Evolutionary conservation across 2,888 invertebrate species (phyloP), one percentile per base, ranked within the genome.

Genomic region (Netelia fuscicornis): DNA sequence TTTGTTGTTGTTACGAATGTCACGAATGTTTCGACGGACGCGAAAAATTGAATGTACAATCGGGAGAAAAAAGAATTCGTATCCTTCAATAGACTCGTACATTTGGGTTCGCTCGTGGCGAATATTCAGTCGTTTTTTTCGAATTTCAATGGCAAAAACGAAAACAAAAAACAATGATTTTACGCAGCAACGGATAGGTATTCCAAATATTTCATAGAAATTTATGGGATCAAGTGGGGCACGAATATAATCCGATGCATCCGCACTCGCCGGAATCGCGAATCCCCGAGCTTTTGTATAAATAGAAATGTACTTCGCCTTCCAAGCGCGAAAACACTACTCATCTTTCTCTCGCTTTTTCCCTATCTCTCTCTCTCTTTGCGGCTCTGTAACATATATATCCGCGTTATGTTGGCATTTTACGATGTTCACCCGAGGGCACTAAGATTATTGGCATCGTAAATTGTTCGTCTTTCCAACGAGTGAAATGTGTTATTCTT

Each of bases 401-500:
- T 70, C 20, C 68, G 52, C 70, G 37, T 70, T 83, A 68, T 64
- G 75, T 86, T 85, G 74, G 74, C 81, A 87, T 89, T 89, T 86
- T 89, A 88, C 88, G 85, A 86, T 87, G 79, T 87, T 85, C 87
- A 85, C 87, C 65, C 67, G 20, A 60, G 72, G 68, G 68, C 72
- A 52, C 64, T 52, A 30, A 81, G 81, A 81, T 84, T 81, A 81
- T 81, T 65, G 68, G 70, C 62, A 81, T 77, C 84, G 77, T 84
- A 84, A 84, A 84, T 77, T 78, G 74, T 78, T 81, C 78, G 72
- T 64, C 67, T 68, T 62, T 52, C 60, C 42, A 65, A 44, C 11
- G 60, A 88, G 88, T 88, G 90, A 90, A 90, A 90, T 88, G 88
- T 86, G 90, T 89, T 90, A 91, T 90, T 89, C 87, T 90, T 88